Evolutionary conservation across 2,888 invertebrate species (phyloP), one percentile per base, ranked within the genome.

Genomic region (Xylota sylvarum): DNA sequence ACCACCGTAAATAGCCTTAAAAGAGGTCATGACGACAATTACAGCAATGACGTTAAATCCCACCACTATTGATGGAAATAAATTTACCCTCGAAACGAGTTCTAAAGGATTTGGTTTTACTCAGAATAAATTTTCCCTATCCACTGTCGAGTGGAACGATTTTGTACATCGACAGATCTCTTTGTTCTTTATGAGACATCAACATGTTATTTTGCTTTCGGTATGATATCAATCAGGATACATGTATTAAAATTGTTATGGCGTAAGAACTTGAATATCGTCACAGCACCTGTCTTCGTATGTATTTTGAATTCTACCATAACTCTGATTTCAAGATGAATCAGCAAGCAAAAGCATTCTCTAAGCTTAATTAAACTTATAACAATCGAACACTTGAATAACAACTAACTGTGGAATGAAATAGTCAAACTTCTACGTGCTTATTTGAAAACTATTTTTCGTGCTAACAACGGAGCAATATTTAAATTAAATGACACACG

Each of bases 361-460:
- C 43, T 43, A 43, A 14, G 6, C 14, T 43, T 5, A 14, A 1
- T 40, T 4, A 12, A n/a, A 4, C 6, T 55, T n/a, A 55, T 30
- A n/a, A 4, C 7, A 55, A 14, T 55, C 9, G 30, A 9, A 23
- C 55, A 30, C 30, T 55, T 30, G 30, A 55, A 55, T 55, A 32
- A 32, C 30, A 55, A 55, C 14, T 30, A 43, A 14, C 43, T 43
- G 0, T 43, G 14, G 30, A 30, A 30, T 55, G 10, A 32, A 35
- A 56, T 5, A 56, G 58, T 19, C 58, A 4, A 19, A 5, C 5
- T 19, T 23, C 2, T 37, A 58, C 58, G 58, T 58, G 58, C 35
- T 37, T 12, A 58, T 17, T 58, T 17, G 23, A 10, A 58, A 58
- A 37, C 58, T 12, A 58, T 58, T 58, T 35, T 12, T 10, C 17